Evolutionary conservation across 2,888 invertebrate genomes (phyloP).

Genomic region (Troilus luridus): DNA sequence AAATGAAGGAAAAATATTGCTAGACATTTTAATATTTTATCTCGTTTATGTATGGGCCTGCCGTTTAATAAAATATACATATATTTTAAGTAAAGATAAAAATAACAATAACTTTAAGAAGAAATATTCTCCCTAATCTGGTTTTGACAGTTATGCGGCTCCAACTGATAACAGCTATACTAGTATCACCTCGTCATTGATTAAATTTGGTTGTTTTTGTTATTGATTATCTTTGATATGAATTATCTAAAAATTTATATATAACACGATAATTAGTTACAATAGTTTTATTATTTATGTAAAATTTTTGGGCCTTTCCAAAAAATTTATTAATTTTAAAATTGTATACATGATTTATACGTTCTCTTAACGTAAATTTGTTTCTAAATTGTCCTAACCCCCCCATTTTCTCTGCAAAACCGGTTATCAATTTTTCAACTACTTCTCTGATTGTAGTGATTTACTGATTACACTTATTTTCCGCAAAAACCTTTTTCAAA

Average conservation of each 20-base stretch:
- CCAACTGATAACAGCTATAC: conserved; percentile 34
- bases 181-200: background rate
- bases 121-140: background rate
- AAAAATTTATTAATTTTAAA: no score
- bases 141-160: conserved; percentile 24
- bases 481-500: no score
- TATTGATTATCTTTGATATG: background rate
- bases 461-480: no score
- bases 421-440: no score
- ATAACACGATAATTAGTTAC: background rate
- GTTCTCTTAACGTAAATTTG: no score
- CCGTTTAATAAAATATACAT: background rate
- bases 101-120: background rate
- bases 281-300: background rate
- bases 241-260: background rate
- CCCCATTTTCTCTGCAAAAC: no score
- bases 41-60: background rate
- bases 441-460: no score
- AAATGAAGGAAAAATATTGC: background rate
- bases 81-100: background rate
- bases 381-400: no score
- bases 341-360: no score
- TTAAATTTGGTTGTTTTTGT: background rate
- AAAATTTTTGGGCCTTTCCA: no score
- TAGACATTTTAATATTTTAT: background rate